Conservation (phyloP, 1,140 invertebrate species). For the Drosophila sp. region DNA sequence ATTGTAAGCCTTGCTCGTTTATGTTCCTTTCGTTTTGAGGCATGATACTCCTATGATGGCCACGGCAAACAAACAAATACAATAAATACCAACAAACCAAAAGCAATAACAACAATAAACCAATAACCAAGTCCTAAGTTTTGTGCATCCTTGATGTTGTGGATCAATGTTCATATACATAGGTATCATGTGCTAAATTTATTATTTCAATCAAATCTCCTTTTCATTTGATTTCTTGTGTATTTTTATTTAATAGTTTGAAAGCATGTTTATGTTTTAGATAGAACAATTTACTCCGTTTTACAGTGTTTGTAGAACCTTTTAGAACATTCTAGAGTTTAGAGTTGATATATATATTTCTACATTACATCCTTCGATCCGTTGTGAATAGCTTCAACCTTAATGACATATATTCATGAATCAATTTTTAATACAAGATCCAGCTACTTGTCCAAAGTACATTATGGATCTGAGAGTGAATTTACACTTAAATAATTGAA, state of each 20-base stretch:
- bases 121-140: conserved; percentile 28
- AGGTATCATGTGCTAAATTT: conserved; percentile 61
- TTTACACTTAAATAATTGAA: no score
- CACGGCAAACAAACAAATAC: conserved; percentile 38
- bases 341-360: no score
- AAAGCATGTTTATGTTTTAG: conserved; percentile 10
- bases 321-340: no score
- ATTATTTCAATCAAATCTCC: conserved; percentile 17
- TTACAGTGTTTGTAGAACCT: no score
- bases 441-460: no score
- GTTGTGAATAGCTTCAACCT: no score
- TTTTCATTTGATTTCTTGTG: conserved; percentile 4
- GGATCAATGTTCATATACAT: conserved; percentile 73
- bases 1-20: conserved; percentile 69
- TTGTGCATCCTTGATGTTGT: conserved; percentile 82
- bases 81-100: background rate
- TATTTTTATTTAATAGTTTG: background rate
- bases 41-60: conserved; percentile 52
- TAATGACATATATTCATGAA: no score
- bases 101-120: background rate
- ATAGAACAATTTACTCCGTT: background rate
- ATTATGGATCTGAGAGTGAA: no score
- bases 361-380: no score
- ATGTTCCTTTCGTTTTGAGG: conserved; percentile 77
- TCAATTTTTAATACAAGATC: no score